phyloP scores from a whole-genome alignment of 2,888 invertebrate species.

The Dioctria rufipes region DNA sequence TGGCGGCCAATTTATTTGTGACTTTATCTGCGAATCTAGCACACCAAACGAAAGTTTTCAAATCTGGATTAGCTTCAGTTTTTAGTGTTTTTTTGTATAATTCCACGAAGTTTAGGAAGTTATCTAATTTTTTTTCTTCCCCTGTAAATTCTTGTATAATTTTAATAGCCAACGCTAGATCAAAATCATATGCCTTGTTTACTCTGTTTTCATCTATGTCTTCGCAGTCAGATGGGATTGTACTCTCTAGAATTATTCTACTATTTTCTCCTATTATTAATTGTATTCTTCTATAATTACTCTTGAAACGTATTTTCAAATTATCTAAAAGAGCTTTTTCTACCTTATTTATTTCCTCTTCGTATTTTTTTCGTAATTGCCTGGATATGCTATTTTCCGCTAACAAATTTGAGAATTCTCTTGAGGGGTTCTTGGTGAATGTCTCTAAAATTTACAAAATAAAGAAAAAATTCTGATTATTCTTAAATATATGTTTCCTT shows the following conservation, averaged over 20 bases:
- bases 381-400: not conserved
- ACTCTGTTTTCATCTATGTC: not conserved
- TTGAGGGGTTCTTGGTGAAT: not conserved
- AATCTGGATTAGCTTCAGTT: too few species aligned
- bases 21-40: too few species aligned
- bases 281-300: not conserved
- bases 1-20: too few species aligned
- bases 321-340: not conserved
- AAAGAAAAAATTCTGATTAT: not conserved
- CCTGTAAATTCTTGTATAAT: too few species aligned
- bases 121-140: too few species aligned
- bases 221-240: not conserved
- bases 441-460: not conserved
- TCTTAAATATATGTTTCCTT: not conserved
- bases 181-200: too few species aligned
- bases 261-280: not conserved
- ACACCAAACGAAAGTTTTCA: too few species aligned
- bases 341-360: not conserved
- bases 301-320: not conserved
- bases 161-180: too few species aligned
- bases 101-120: too few species aligned
- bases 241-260: not conserved
- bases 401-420: constrained; percentile 1
- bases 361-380: not conserved
- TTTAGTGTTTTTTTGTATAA: too few species aligned